These are phyloP conservation scores for Lasioglossum villosulum DNA, from an alignment of 2,888 invertebrate species.

Conservation along the genomic window DNA sequence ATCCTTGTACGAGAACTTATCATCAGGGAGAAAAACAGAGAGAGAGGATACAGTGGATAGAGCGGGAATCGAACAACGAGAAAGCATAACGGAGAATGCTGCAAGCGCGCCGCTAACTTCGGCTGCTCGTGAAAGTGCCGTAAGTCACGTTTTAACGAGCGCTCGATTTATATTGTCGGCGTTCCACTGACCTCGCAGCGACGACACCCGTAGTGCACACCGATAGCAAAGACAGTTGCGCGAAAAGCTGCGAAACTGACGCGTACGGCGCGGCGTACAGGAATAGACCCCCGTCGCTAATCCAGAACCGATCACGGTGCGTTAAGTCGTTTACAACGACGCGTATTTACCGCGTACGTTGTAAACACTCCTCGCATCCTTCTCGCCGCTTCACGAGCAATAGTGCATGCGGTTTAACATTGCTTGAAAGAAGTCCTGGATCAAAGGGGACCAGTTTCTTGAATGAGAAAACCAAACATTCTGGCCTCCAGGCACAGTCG, in stretches of 20 bases:
- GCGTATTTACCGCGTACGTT: not conserved
- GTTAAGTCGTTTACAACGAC: not conserved
- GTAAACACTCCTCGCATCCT: not conserved
- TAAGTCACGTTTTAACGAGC: constrained; percentile 68
- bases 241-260: constrained; percentile 38
- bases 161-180: constrained; percentile 61
- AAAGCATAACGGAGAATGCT: constrained; percentile 41
- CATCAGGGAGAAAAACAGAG: not conserved
- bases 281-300: constrained; percentile 34
- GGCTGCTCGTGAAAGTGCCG: constrained; percentile 64
- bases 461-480: not conserved
- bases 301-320: constrained; percentile 34
- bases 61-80: constrained; percentile 27
- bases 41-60: not conserved
- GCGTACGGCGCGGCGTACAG: constrained; percentile 32
- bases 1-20: not conserved
- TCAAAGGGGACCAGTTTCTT: not conserved
- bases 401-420: not conserved
- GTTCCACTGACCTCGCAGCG: constrained; percentile 64
- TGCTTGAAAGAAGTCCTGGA: not conserved
- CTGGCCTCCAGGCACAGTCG: not conserved
- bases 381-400: not conserved
- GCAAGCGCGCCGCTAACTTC: constrained; percentile 50
- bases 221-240: constrained; percentile 25
- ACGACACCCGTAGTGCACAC: constrained; percentile 33